Base-by-base conservation (phyloP, 2,113 vertebrate species). In the Procavia capensis region DNA sequence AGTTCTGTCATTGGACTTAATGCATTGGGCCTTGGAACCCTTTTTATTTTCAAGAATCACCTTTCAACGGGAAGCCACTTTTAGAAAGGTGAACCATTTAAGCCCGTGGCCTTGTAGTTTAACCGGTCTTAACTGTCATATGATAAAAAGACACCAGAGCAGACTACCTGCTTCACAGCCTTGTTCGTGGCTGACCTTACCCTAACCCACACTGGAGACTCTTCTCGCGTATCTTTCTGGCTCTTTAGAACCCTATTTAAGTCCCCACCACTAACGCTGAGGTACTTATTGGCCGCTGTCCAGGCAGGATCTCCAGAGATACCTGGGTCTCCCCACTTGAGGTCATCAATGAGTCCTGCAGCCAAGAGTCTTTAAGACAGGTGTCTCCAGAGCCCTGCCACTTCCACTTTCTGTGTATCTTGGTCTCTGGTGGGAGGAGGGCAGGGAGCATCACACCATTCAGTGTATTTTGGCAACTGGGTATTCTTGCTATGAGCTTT, bases 21-120 rank as follows among this genome's bases (percentile, higher is more conserved):
- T 50, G 61, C 24, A 95, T 84, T 83, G 54, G 63, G 63, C 63
- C 47, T 82, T 82, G 43, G 74, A 87, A 61, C 0, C 7, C 16
- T 89, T 91, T 82, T 64, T 11, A n/a, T 75, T 57, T 90, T 94
- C 8, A 63, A 59, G 59, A 78, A 24, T 84, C 39, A 88, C 5
- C 24, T 93, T 63, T 94, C 72, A 82, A 61, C 85, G 85, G 74
- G 85, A 94, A 95, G 79, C 47, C 47, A 83, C 29, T 92, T 82
- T 72, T 43, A 34, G 74, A 94, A 93, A 57, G n/a, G 82, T 93
- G 74, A 94, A 34, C 39, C 47, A 16, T 54, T 57, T 85, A 82
- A 92, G 47, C 47, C 92, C 6, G 24, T 34, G 25, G 19, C 74
- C 63, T 90, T 83, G 76, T 64, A 80, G 70, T 36, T 85, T 90